Base-by-base conservation (phyloP, 2,113 vertebrate genomes). In the Brachypteracias leptosomus region DNA sequence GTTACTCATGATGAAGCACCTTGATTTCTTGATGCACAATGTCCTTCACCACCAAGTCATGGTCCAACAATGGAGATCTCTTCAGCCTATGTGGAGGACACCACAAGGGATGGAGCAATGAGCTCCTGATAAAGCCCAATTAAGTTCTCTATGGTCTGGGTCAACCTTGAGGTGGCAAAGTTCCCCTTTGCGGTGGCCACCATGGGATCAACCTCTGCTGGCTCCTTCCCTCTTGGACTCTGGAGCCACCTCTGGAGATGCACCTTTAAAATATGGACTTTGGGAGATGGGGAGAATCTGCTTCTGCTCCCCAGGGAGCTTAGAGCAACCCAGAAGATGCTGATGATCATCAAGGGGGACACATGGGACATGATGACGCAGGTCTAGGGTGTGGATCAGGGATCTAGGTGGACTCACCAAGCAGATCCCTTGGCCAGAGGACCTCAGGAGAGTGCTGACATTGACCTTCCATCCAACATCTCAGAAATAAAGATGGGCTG, bases 41-140 rank as follows among this genome's bases (percentile, higher is more conserved):
- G 12, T 36, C 25, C 36, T 31, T 31, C 6, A 18, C 3, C 42
- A 13, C 28, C 19, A 13, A 33, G 29, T 52, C 29, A 1, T 18
- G 35, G 42, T 59, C 83, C 29, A 20, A 8, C 35, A 5, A 5
- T 13, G 78, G 29, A 51, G 79, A 29, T 8, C 5, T 24, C 35
- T 28, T 22, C 25, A 7, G 25, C 33, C 38, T 4, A 2, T 5
- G 7, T 1, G 6, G 47, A 63, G 38, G 67, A 3, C n/a, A n/a
- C n/a, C n/a, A n/a, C n/a, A n/a, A n/a, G n/a, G n/a, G n/a, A n/a
- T n/a, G n/a, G n/a, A n/a, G n/a, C n/a, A n/a, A n/a, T n/a, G n/a
- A 66, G 40, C n/a, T 65, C 29, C 70, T 4, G 1, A 11, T 11
- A 38, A 33, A 85, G 81, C 21, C 58, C 11, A 4, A 5, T 18